phyloP scores from a whole-genome alignment of 2,113 vertebrate species.

The Pao palembangensis region DNA sequence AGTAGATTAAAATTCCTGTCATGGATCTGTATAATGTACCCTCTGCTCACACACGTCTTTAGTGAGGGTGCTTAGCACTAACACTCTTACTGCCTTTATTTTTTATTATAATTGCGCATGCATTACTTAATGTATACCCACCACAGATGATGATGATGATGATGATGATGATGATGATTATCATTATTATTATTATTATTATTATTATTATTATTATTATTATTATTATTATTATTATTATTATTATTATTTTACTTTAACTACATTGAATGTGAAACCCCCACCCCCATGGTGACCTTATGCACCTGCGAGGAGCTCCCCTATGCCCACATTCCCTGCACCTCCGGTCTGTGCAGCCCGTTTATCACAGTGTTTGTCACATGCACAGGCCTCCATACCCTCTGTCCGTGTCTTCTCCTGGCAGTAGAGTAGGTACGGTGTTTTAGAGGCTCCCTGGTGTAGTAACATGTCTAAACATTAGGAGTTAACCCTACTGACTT shows the following conservation, averaged over 20 bases:
- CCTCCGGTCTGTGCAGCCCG: neutral
- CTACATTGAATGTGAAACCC: no score
- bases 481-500: constrained; percentile 29
- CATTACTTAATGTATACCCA: neutral
- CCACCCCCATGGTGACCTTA: neutral
- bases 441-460: constrained; percentile 21
- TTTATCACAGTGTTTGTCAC: constrained; percentile 27
- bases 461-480: constrained; percentile 20
- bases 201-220: no score
- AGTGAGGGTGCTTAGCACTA: constrained; percentile 41
- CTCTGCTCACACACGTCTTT: constrained; percentile 33
- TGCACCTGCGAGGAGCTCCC: constrained; percentile 8
- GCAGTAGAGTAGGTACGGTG: constrained; percentile 33
- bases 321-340: neutral
- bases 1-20: constrained; percentile 75
- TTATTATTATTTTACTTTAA: no score
- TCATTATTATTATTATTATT: no score
- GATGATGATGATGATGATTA: no score
- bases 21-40: constrained; percentile 63
- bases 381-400: constrained; percentile 8
- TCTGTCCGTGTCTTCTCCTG: constrained; percentile 16
- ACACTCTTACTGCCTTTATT: constrained; percentile 25
- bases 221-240: no score
- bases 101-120: constrained; percentile 23
- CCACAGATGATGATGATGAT: neutral